Evolutionary conservation across 2,888 invertebrate species (phyloP), one percentile per base, ranked within the genome.

Genomic region (Scelioninae gen. 1): DNA sequence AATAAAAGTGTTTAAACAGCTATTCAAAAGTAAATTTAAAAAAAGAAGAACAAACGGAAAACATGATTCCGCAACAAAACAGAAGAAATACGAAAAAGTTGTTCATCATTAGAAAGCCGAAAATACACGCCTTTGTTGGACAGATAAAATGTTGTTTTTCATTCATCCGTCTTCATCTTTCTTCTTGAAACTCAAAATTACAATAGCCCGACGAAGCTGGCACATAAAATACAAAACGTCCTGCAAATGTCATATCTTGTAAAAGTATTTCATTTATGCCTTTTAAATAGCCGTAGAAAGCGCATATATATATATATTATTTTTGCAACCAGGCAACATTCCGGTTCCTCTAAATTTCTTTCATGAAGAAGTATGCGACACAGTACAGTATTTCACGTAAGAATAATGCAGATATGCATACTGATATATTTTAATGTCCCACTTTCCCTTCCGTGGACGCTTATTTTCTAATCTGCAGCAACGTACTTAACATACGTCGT

Each of bases 401-500:
- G 68, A 78, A 71, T 78, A 71, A 78, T 68, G 63, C 15, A 76
- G 29, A 56, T 68, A 43, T 45, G 49, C 23, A 23, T n/a, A n/a
- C 40, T 11, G 43, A 34, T 31, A 49, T 58, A 62, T 74, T 43
- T 77, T 68, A 69, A 69, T 62, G 62, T 45, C 38, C 11, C 53
- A 29, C 68, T 51, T 62, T 29, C 65, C 47, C 56, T 29, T 45
- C 43, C 47, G 31, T 29, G 43, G 32, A 72, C 58, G 38, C 72
- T 84, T 83, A 82, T 74, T 77, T 85, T 63, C 80, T 82, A 84
- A 86, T 81, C 83, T 82, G 65, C 55, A 47, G 68, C 49, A 76
- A 66, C 49, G 72, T 51, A 62, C 51, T 65, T 66, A 32, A 77
- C 66, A 66, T 68, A 43, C 45, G 23, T 53, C 55, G 63, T 23